These are phyloP conservation scores for Hyles euphorbiae DNA, from an alignment of 1,140 invertebrate species.

Conservation along the genomic window DNA sequence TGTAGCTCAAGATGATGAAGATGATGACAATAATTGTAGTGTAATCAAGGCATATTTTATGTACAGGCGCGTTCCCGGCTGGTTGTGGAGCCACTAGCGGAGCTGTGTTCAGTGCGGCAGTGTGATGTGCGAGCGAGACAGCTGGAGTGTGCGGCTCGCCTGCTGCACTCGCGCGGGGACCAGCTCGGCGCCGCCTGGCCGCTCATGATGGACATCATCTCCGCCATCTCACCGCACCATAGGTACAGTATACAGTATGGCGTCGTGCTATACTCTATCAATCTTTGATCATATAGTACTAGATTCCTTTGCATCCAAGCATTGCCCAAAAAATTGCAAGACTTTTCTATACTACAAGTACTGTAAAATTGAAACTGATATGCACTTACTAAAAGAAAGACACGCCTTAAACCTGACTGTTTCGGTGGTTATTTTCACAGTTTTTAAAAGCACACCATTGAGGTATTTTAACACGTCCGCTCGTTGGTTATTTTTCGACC, in stretches of 20 bases:
- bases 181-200: constrained; percentile 96
- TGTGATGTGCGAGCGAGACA: constrained; percentile 96
- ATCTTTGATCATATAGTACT: too few relatives aligned
- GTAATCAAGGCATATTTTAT: constrained; percentile 11
- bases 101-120: constrained; percentile 91
- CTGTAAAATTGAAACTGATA: too few relatives aligned
- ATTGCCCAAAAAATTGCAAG: too few relatives aligned
- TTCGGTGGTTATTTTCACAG: too few relatives aligned
- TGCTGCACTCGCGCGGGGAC: constrained; percentile 95
- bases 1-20: too few relatives aligned
- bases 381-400: too few relatives aligned
- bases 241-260: constrained; percentile 78
- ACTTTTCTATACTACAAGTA: too few relatives aligned
- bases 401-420: too few relatives aligned
- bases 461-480: too few relatives aligned
- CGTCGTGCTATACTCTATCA: not conserved
- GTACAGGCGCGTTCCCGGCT: constrained; percentile 89
- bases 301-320: too few relatives aligned
- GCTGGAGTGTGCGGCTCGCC: constrained; percentile 94
- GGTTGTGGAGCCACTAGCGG: constrained; percentile 90
- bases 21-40: not conserved
- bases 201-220: constrained; percentile 94
- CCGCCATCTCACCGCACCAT: constrained; percentile 93
- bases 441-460: too few relatives aligned
- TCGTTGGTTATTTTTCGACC: too few relatives aligned